These are phyloP conservation scores for Heliconius eleuchia DNA, from an alignment of 1,140 invertebrate genomes.

Conservation along the genomic window DNA sequence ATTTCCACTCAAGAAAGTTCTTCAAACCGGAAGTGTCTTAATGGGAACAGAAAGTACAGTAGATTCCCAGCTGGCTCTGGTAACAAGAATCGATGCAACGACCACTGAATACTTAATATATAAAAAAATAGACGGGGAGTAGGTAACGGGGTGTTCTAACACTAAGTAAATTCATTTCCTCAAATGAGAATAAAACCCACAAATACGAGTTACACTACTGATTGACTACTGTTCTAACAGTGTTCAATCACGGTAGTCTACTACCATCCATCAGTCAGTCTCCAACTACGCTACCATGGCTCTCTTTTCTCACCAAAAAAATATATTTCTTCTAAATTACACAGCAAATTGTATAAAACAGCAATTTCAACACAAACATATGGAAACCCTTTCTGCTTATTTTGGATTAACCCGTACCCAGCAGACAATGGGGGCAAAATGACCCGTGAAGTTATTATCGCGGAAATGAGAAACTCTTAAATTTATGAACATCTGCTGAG, in stretches of 20 bases:
- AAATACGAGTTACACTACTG: no score
- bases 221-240: no score
- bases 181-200: no score
- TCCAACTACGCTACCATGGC: no score
- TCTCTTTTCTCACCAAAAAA: no score
- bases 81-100: background rate
- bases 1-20: background rate
- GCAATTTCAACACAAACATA: background rate
- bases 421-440: conserved; percentile 51
- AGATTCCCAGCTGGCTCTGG: background rate
- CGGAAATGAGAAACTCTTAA: conserved; percentile 57
- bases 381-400: conserved; percentile 14
- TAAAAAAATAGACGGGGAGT: background rate
- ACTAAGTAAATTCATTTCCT: background rate
- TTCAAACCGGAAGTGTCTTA: no score
- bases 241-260: no score
- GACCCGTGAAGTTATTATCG: conserved; percentile 55
- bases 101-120: background rate
- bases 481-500: conserved; percentile 58
- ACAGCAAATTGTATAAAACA: background rate
- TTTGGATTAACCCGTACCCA: conserved; percentile 38
- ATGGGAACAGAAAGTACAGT: no score
- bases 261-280: no score
- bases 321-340: background rate
- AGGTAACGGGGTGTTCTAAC: background rate